phyloP scores from a whole-genome alignment of 2,113 vertebrate genomes.

The Vidua macroura region DNA sequence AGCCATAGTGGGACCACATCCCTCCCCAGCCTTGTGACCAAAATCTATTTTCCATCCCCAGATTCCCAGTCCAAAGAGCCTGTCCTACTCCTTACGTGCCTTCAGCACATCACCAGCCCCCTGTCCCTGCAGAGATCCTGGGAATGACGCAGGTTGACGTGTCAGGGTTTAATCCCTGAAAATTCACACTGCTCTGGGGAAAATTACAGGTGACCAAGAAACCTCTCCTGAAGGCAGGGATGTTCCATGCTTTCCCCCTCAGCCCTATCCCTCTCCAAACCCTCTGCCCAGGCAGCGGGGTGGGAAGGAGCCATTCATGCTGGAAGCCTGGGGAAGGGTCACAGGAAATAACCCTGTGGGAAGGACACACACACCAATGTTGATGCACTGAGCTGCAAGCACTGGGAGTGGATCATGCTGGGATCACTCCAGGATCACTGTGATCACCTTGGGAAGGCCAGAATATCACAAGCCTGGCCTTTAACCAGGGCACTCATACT shows the following conservation, averaged over 20 bases:
- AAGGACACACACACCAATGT: neutral
- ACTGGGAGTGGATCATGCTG: neutral
- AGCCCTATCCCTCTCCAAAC: neutral
- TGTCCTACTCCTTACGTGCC: neutral
- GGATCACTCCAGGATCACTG: neutral
- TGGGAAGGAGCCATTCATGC: neutral
- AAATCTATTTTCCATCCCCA: neutral
- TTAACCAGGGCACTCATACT: neutral
- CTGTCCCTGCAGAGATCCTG: neutral
- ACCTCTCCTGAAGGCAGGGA: neutral
- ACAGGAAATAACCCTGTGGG: neutral
- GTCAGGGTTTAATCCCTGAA: neutral
- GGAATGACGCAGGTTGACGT: rapidly evolving
- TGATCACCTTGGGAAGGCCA: neutral
- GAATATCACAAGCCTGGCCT: neutral
- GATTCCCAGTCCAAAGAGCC: neutral
- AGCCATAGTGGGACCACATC: neutral
- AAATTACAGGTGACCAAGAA: neutral
- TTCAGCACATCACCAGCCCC: neutral
- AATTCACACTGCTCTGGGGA: neutral
- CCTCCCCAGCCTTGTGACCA: neutral
- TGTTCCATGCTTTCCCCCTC: neutral
- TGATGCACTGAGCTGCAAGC: neutral
- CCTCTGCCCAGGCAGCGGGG: neutral
- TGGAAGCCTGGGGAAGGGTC: neutral